Base-by-base conservation (phyloP, 1,140 invertebrate species). In the Drosophila tsacasi region DNA sequence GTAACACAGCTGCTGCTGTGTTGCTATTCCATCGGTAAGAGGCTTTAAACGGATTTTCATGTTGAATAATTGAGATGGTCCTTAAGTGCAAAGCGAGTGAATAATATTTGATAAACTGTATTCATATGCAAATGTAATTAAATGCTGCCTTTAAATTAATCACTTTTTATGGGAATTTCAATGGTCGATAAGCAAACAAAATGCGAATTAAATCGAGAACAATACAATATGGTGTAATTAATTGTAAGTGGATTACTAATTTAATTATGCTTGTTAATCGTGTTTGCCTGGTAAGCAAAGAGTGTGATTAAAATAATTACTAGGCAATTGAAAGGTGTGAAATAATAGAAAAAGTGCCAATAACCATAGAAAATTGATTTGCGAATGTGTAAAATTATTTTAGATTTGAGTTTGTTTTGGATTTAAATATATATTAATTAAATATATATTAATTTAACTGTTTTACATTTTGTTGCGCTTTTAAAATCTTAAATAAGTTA, bases 171-270 rank as follows among this genome's bases (percentile, higher is more conserved):
- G 25, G 9, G 17, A 30, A 32, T 39, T 49, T 39, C 9, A 37
- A 47, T 49, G 12, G 27, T 8, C 8, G 12, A 19, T 39, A 21
- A 13, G 39, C 23, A 23, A 68, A 30, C 15, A 39, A 30, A 71
- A 55, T 39, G n/a, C 30, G 1, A 32, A 54, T 71, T 71, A 46
- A 46, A 46, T 49, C 21, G 23, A 46, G 8, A 35, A 25, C 27
- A 37, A 49, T 57, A 37, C 32, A 15, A 5, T 27, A 13, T 62
- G 40, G 30, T 50, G 35, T 66, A 66, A 52, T 66, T 47, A 42
- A 52, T 42, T 40, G 35, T 19, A 30, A 72, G 52, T 62, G 37
- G 30, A 63, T 54, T 62, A 74, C 69, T 62, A 74, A 74, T 49
- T 74, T 32, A 62, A 61, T 74, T 62, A 47, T 72, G 47, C 30